A percentile compares a stretch with the other conserved stretches of the same genome.
Conservation (phyloP, 2,797 vertebrate species). For the Falco berigora region DNA sequence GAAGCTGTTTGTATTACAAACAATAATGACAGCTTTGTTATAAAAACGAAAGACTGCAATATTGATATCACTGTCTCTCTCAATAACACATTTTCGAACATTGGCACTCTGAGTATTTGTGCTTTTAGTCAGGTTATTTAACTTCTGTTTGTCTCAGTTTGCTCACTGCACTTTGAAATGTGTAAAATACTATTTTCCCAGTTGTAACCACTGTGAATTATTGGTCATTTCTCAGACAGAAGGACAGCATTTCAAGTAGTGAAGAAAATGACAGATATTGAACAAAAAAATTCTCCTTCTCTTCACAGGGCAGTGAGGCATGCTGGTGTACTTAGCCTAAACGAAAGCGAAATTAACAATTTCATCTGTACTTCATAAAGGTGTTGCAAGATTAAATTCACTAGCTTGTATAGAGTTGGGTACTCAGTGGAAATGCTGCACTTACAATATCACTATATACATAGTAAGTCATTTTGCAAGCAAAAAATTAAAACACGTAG, state of each 20-base stretch:
- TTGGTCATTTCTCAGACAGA: neutral
- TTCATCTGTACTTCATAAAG: neutral
- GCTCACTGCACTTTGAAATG: neutral
- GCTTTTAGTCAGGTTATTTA: neutral
- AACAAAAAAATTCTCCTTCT: neutral
- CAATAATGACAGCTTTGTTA: neutral
- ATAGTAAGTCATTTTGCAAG: neutral
- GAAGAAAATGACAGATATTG: neutral
- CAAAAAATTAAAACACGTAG: neutral
- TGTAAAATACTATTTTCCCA: neutral
- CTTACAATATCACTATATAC: neutral
- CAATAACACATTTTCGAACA: neutral
- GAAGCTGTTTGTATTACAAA: neutral
- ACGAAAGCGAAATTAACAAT: neutral
- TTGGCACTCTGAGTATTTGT: neutral
- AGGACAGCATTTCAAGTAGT: neutral
- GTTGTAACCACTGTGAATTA: neutral
- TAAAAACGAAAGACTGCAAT: neutral
- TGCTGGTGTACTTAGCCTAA: neutral
- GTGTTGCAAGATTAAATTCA: neutral
- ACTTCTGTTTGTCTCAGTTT: neutral
- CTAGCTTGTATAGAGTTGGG: neutral
- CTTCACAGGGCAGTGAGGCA: neutral
- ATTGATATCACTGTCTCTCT: neutral
- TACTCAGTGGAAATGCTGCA: neutral